Evolutionary conservation across 2,797 vertebrate genomes (phyloP), one percentile per base, ranked within the genome.

Genomic region (Chrysocyon brachyurus): DNA sequence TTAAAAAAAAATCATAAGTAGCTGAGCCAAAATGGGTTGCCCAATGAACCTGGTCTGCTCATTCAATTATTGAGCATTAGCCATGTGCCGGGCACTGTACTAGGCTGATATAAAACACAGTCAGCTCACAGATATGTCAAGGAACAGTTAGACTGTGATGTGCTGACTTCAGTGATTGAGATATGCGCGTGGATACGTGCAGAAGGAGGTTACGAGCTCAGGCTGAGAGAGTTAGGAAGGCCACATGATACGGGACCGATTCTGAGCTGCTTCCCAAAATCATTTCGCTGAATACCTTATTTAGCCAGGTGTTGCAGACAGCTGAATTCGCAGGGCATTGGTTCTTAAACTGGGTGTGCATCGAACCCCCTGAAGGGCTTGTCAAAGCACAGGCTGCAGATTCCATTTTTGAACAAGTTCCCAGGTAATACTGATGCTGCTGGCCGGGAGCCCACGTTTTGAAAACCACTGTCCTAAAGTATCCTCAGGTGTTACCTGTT

Each of bases 341-440:
- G 61, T 57, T 87, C 85, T 85, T 77, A 73, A 93, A 61, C 24
- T 73, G 68, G 31, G 15, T 0, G 1, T 36, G 17, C 11, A 46
- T 79, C 79, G 83, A 21, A 90, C 75, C 88, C 66, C 52, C 12
- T 64, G 17, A 82, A 94, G 17, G 40, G 19, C 64, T 87, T 92
- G 5, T 90, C 91, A 90, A 94, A 94, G 83, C 28, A 84, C 15
- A 92, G 52, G 83, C 68, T 82, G 36, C 28, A 89, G 87, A 86
- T 46, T 85, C 70, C 14, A 0, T 68, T 96, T 95, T 90, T 33
- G 17, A 88, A 78, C 36, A 90, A 94, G 33, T 90, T 96, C 46
- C 73, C 46, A 83, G 85, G 61, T 92, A 81, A 56, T 90, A 79
- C 2, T 36, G 33, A 73, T 54, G n/a, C 83, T 49, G 4, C 12